phyloP scores from a whole-genome alignment of 2,888 invertebrate genomes.

The Onthophagus sagittarius region DNA sequence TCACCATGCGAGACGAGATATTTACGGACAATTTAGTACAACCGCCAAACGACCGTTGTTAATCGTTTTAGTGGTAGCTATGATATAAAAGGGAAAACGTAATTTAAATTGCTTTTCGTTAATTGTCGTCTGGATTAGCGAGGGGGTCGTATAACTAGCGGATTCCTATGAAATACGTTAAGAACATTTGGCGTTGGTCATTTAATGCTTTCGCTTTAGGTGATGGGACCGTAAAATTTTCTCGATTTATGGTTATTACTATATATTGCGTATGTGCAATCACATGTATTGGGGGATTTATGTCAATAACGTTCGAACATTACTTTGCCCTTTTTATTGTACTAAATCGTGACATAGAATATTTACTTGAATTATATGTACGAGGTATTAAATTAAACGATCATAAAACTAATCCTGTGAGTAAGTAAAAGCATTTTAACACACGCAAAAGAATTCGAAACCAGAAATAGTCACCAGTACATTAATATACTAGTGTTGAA shows the following conservation, averaged over 20 bases:
- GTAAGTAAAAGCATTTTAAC: no score
- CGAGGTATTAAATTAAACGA: background rate
- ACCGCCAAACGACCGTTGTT: conserved; percentile 6
- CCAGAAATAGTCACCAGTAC: no score
- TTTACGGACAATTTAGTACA: background rate
- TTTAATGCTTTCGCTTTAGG: background rate
- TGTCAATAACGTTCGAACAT: background rate
- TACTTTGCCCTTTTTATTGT: background rate
- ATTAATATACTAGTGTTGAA: no score
- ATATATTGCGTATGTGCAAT: background rate
- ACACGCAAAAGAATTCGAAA: no score
- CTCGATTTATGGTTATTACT: background rate
- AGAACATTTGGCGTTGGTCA: background rate
- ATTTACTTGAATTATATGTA: no score
- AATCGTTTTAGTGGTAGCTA: conserved; percentile 3
- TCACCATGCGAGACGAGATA: background rate
- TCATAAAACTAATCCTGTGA: background rate
- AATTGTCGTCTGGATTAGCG: background rate
- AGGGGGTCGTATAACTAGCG: conserved; percentile 1
- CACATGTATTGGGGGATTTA: conserved; percentile 4
- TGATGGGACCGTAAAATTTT: background rate
- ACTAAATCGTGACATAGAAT: background rate
- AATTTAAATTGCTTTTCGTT: conserved; percentile 8
- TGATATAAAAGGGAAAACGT: background rate
- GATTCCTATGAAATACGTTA: background rate